Percentiles rank a stretch among this genome's conserved stretches.
These are phyloP conservation scores for Pteronotus mesoamericanus DNA, from an alignment of 2,797 vertebrate genomes.

Conservation along the genomic window DNA sequence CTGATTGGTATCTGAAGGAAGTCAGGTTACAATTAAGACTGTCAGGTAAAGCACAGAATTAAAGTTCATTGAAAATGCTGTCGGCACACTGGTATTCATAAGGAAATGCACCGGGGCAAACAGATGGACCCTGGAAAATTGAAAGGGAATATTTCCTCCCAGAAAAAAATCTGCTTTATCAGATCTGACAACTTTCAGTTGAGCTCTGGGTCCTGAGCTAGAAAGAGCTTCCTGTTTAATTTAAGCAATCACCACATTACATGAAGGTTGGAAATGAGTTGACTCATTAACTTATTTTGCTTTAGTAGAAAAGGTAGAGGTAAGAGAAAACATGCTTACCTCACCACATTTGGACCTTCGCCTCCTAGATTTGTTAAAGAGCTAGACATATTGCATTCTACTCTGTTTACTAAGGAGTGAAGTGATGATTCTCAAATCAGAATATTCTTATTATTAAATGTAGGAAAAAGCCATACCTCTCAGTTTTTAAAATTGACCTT, in stretches of 20 bases:
- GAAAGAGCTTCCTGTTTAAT: conserved; percentile 67
- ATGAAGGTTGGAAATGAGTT: conserved; percentile 57
- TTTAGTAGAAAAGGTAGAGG: background rate
- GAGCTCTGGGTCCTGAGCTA: conserved; percentile 66
- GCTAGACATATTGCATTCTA: background rate
- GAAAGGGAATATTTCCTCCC: conserved; percentile 73
- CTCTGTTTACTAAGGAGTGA: background rate
- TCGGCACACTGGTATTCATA: conserved; percentile 71
- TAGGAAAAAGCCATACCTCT: background rate
- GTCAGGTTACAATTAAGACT: conserved; percentile 82
- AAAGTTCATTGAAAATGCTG: conserved; percentile 77
- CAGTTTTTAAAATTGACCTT: background rate
- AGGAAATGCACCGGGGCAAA: conserved; percentile 71
- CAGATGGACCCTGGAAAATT: conserved; percentile 77
- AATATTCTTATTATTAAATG: background rate
- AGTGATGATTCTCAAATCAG: background rate
- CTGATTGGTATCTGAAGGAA: conserved; percentile 82
- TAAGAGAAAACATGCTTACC: background rate
- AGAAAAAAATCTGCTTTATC: conserved; percentile 72
- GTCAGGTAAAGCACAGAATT: conserved; percentile 80
- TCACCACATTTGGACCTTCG: background rate
- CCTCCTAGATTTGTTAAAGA: conserved; percentile 37
- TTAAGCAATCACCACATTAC: conserved; percentile 63
- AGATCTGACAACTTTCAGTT: conserved; percentile 76
- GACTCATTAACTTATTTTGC: conserved; percentile 67